A percentile compares a stretch with the other conserved stretches of the same genome.
These are phyloP conservation scores for Xerus rutilus DNA, from an alignment of 2,797 vertebrate genomes.

Conservation along the genomic window DNA sequence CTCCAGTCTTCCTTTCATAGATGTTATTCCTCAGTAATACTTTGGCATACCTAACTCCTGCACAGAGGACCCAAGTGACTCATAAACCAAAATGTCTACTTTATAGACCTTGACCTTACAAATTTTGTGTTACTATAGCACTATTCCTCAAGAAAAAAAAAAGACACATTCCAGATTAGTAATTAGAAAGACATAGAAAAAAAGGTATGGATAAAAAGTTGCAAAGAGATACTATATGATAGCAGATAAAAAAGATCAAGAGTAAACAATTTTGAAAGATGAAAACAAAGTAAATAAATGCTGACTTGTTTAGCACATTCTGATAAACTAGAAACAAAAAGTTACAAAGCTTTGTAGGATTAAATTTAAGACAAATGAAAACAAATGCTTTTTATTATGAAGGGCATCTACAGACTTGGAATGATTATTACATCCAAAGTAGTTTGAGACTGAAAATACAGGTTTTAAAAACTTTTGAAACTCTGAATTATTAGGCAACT, in stretches of 20 bases:
- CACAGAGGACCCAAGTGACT: neutral
- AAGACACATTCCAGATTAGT: neutral
- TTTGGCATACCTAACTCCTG: neutral
- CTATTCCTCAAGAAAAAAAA: neutral
- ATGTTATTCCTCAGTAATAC: neutral
- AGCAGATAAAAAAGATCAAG: neutral
- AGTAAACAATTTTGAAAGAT: neutral
- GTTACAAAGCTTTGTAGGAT: neutral
- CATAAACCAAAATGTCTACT: neutral
- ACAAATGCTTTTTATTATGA: neutral
- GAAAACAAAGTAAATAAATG: neutral
- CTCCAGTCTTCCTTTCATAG: neutral
- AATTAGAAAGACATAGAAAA: neutral
- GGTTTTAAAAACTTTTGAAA: neutral
- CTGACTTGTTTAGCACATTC: neutral
- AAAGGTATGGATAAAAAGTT: neutral
- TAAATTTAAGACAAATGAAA: slow-evolving; percentile 26
- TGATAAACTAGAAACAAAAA: neutral
- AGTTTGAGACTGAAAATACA: neutral
- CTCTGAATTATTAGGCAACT: neutral
- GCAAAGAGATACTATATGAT: neutral
- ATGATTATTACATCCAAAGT: neutral
- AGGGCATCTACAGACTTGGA: neutral
- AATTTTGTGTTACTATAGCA: neutral
- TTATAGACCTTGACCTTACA: neutral